Conservation (phyloP, 2,113 vertebrate genomes). For the Hippocampus mohnikei region DNA sequence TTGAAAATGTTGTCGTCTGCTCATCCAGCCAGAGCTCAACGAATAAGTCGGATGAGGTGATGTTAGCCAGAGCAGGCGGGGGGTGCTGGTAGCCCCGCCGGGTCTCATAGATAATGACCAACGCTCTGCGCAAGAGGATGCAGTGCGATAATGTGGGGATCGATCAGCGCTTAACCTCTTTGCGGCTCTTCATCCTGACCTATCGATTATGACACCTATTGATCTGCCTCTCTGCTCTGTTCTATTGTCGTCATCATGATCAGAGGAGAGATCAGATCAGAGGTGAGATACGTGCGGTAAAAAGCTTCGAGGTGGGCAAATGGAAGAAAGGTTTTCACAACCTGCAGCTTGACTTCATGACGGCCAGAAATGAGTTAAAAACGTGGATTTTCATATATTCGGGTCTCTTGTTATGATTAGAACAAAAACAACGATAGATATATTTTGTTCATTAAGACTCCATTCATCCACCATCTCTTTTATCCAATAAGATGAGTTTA, state of each 20-base stretch:
- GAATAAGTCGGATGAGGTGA: constrained; percentile 66
- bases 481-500: constrained; percentile 10
- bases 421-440: not conserved
- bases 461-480: not conserved
- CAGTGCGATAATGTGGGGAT: constrained; percentile 46
- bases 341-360: constrained; percentile 51
- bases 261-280: constrained; percentile 44
- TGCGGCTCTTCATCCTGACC: constrained; percentile 57
- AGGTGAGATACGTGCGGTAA: constrained; percentile 39
- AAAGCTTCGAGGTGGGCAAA: constrained; percentile 35
- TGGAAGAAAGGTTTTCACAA: constrained; percentile 37
- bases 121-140: constrained; percentile 52
- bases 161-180: constrained; percentile 53
- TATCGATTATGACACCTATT: constrained; percentile 62
- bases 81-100: constrained; percentile 36
- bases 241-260: constrained; percentile 29
- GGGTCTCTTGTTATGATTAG: too few relatives aligned
- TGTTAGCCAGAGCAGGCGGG: constrained; percentile 46
- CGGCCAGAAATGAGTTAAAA: constrained; percentile 12
- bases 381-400: too few relatives aligned
- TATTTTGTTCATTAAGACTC: not conserved
- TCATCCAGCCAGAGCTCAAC: constrained; percentile 43
- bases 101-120: constrained; percentile 51
- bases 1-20: constrained; percentile 46
- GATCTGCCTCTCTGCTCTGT: constrained; percentile 48